A percentile compares a stretch with the other conserved stretches of the same genome.
These are phyloP conservation scores for Drosophila persimilis DNA, from an alignment of 1,140 invertebrate genomes.

Conservation along the genomic window DNA sequence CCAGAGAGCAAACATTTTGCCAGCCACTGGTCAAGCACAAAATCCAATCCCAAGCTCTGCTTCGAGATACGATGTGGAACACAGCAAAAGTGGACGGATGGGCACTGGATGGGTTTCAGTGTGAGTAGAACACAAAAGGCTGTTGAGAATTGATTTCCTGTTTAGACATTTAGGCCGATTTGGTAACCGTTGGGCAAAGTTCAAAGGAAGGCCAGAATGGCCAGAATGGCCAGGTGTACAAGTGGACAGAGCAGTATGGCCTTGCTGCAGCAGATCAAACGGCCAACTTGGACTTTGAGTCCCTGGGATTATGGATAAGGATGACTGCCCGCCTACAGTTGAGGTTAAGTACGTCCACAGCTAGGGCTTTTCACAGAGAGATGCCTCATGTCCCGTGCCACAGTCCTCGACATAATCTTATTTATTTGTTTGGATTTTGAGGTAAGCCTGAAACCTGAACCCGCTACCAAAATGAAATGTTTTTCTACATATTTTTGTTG, in stretches of 20 bases:
- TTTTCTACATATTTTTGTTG: slow-evolving; percentile 1
- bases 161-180: slow-evolving; percentile 70
- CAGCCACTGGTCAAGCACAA: slow-evolving; percentile 9
- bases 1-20: slow-evolving; percentile 9
- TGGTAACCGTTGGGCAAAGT: slow-evolving; percentile 37
- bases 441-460: slow-evolving; percentile 15
- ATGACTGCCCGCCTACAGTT: background rate
- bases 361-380: too few species aligned
- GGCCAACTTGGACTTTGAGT: slow-evolving; percentile 32
- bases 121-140: slow-evolving; percentile 40
- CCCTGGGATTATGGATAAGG: slow-evolving; percentile 47
- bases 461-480: slow-evolving; percentile 29
- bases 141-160: slow-evolving; percentile 75
- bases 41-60: slow-evolving; percentile 6
- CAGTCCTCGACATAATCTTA: slow-evolving; percentile 19
- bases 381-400: background rate
- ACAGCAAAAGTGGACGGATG: background rate
- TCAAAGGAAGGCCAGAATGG: slow-evolving; percentile 24
- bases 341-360: slow-evolving; percentile 43
- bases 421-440: slow-evolving; percentile 33
- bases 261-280: slow-evolving; percentile 56
- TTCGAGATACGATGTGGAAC: background rate
- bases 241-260: slow-evolving; percentile 8
- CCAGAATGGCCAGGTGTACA: slow-evolving; percentile 33
- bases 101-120: background rate